A percentile compares a stretch with the other conserved stretches of the same genome.
Evolutionary conservation across 2,113 vertebrate species (phyloP).

Genomic region (Thamnophis sirtalis): DNA sequence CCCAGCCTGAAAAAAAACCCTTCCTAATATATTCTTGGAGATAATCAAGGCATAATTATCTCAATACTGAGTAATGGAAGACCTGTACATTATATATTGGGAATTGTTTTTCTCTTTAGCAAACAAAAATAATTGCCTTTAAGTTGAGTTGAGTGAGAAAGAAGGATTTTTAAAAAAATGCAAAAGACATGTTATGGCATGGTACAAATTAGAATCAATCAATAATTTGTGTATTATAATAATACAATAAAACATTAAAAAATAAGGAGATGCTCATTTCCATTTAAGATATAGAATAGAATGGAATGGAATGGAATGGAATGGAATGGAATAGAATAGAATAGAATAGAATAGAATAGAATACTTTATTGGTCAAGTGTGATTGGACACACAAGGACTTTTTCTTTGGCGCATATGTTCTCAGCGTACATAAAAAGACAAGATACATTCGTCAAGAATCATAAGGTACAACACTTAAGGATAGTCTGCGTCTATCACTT

Average conservation of each 20-base stretch:
- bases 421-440: too few species aligned
- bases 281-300: slow-evolving; percentile 26
- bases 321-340: too few species aligned
- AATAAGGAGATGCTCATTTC: slow-evolving; percentile 47
- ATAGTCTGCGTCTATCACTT: slow-evolving; percentile 15
- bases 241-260: slow-evolving; percentile 7
- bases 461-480: too few species aligned
- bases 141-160: background rate
- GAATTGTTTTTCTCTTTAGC: background rate
- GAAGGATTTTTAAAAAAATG: background rate
- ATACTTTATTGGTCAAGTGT: too few species aligned
- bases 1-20: background rate
- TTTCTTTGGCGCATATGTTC: too few species aligned
- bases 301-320: too few species aligned
- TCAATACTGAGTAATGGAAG: background rate
- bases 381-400: too few species aligned
- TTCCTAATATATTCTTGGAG: background rate
- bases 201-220: background rate
- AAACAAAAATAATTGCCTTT: background rate
- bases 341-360: too few species aligned
- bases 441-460: too few species aligned
- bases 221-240: background rate
- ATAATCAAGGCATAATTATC: background rate
- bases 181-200: background rate
- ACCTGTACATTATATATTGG: background rate